These are phyloP conservation scores for Drosophila parvula DNA, from an alignment of 1,140 invertebrate species.

Conservation along the genomic window DNA sequence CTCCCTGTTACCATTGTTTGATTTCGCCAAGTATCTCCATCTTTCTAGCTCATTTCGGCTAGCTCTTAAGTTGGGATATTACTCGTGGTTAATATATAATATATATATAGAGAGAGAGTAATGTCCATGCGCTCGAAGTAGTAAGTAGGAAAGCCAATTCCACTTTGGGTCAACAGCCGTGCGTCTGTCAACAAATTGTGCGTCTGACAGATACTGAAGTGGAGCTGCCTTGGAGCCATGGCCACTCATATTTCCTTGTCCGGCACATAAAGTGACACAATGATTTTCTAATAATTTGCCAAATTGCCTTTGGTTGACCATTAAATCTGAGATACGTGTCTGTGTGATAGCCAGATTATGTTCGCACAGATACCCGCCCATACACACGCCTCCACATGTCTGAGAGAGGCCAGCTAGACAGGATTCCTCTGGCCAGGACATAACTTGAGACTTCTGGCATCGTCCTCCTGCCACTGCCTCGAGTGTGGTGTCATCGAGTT, in stretches of 20 bases:
- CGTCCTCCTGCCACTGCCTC: conserved; percentile 11
- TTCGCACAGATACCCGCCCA: conserved; percentile 25
- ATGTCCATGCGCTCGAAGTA: background rate
- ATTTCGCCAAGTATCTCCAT: conserved; percentile 9
- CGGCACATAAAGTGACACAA: conserved; percentile 75
- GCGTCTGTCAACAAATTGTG: conserved; percentile 52
- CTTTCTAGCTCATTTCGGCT: conserved; percentile 22
- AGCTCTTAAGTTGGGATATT: conserved; percentile 25
- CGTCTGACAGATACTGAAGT: conserved; percentile 41
- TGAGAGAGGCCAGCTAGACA: conserved; percentile 20
- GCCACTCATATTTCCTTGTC: conserved; percentile 68
- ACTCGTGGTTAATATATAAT: conserved; percentile 41
- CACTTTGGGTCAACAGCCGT: conserved; percentile 18
- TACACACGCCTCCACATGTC: conserved; percentile 28
- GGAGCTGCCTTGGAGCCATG: conserved; percentile 20
- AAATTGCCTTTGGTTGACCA: conserved; percentile 82
- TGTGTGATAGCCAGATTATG: conserved; percentile 73
- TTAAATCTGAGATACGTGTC: conserved; percentile 80
- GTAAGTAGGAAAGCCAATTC: conserved; percentile 5
- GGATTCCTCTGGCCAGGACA: conserved; percentile 66
- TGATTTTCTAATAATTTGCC: conserved; percentile 83
- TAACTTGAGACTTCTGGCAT: conserved; percentile 54
- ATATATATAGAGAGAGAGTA: conserved; percentile 21
- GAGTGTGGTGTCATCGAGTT: conserved; percentile 41
- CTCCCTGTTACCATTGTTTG: conserved; percentile 7